These are phyloP conservation scores for Lepilemur ruficaudatus DNA, from an alignment of 2,797 vertebrate species.

Conservation along the genomic window DNA sequence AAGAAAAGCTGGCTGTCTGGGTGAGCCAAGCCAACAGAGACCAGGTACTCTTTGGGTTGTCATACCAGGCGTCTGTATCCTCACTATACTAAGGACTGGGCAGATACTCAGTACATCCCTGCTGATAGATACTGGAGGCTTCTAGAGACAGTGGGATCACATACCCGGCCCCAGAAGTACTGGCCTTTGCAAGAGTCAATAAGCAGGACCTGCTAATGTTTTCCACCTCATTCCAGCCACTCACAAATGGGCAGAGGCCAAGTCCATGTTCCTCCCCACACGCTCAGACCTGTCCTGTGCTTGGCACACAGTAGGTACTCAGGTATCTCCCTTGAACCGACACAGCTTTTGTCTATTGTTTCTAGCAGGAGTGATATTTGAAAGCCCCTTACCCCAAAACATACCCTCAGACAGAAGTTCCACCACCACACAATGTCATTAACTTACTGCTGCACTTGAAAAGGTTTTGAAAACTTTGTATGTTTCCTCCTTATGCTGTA, in stretches of 20 bases:
- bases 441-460: not conserved
- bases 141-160: not conserved
- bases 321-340: not conserved
- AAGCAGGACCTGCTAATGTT: not conserved
- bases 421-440: not conserved
- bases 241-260: not conserved
- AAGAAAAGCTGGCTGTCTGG: not conserved
- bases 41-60: not conserved
- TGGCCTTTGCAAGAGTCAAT: not conserved
- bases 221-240: not conserved
- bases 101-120: not conserved
- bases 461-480: not conserved
- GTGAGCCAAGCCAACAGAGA: not conserved
- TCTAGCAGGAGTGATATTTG: not conserved
- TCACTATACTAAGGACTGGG: not conserved
- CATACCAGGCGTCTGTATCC: not conserved
- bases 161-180: not conserved
- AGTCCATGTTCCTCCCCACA: not conserved
- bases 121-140: not conserved
- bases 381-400: not conserved
- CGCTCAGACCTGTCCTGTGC: not conserved
- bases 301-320: not conserved
- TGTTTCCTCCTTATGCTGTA: fast-evolving
- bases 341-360: not conserved
- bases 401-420: not conserved